Base-by-base conservation (phyloP, 2,888 invertebrate genomes). In the Portevinia maculata region DNA sequence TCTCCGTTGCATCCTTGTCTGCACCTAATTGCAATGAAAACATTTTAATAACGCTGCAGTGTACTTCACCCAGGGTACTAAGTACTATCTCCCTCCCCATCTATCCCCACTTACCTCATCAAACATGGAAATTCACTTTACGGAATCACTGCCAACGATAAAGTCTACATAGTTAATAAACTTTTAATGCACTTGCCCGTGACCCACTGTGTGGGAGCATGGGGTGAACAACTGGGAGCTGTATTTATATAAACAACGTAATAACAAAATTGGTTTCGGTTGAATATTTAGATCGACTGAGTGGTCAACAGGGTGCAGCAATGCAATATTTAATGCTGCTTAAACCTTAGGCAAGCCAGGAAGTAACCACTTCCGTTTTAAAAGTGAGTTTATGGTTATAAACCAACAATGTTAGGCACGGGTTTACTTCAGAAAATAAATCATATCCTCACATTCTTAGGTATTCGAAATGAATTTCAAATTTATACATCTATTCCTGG, bases 401-500 rank as follows among this genome's bases (percentile, higher is more conserved):
- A 37, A 28, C 28, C 13, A 44, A 37, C n/a, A 11, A 8, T 24
- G 39, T 52, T 9, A 1, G 19, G 17, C 8, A 19, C 4, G 24
- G 11, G 17, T 17, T 30, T 7, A 39, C 7, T 15, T 15, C 2
- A 13, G 13, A 6, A 39, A 39, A 39, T 39, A 39, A 15, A 39
- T 39, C 15, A 13, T 7, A 39, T 7, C 15, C 15, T 6, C 13
- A 7, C 32, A 8, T 32, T 24, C 5, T 24, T 24, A 32, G 0
- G 15, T 37, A 8, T 9, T 11, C 8, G 1, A 21, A 44, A 44
- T 44, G 44, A 19, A 17, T 13, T 48, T 15, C 15, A 59, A 19
- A 0, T 88, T 86, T 69, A 67, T 86, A 5, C 62, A 84, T 60
- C 83, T 87, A n/a, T 90, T 89, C 74, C 87, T 89, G 15, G 84